These are phyloP conservation scores for Ivindomyrus marchei DNA, from an alignment of 2,113 vertebrate species.

Conservation along the genomic window DNA sequence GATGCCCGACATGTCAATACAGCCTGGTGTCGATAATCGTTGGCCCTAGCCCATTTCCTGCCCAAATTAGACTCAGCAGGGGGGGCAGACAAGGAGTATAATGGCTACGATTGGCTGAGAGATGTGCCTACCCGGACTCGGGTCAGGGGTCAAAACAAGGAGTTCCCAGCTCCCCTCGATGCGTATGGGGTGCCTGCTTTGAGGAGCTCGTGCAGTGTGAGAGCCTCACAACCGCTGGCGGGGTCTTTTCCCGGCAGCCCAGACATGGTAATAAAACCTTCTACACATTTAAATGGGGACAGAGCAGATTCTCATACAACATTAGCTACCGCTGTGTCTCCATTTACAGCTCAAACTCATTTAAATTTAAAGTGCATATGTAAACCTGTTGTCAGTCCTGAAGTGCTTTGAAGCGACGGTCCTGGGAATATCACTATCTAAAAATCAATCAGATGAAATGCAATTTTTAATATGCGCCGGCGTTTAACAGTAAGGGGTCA, in stretches of 20 bases:
- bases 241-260: not conserved
- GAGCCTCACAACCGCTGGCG: not conserved
- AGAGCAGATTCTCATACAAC: not conserved
- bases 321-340: not conserved
- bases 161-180: not conserved
- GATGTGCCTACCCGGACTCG: not conserved
- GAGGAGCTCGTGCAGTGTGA: not conserved
- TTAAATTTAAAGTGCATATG: slow-evolving; percentile 5
- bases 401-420: not conserved
- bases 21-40: not conserved
- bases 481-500: not conserved
- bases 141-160: not conserved
- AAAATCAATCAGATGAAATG: not conserved
- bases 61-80: not conserved
- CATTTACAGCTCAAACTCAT: not conserved
- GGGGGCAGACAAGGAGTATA: not conserved
- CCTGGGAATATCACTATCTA: not conserved
- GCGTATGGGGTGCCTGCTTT: not conserved
- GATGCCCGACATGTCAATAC: not conserved
- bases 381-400: not conserved
- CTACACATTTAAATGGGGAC: not conserved
- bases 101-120: not conserved
- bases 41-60: not conserved
- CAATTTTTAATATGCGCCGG: not conserved
- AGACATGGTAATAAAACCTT: not conserved